Conservation (phyloP, 53 echinoderm and acorn worm species). For the Actinopyga echinites region DNA sequence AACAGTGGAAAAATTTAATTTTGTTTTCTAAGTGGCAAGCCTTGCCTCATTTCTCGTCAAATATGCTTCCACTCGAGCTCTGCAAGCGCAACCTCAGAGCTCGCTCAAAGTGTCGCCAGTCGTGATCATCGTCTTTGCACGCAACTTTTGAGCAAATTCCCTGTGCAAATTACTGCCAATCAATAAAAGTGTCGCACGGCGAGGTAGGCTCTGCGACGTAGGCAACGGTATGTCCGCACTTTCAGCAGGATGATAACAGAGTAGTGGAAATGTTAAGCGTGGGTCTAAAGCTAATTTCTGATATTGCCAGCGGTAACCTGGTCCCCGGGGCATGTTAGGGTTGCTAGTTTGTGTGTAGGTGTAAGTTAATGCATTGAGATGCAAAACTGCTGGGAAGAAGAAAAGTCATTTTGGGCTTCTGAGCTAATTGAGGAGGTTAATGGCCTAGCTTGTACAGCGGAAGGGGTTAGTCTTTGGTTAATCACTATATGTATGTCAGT, state of each 20-base stretch:
- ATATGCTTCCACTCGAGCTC: background rate
- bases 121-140: conserved; percentile 14
- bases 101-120: background rate
- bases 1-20: too few species aligned
- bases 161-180: conserved; percentile 36
- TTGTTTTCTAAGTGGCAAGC: too few species aligned
- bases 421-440: too few species aligned
- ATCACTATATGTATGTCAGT: too few species aligned
- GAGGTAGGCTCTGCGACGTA: background rate
- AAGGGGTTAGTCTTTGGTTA: too few species aligned
- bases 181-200: conserved; percentile 21
- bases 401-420: too few species aligned
- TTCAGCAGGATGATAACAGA: conserved; percentile 1
- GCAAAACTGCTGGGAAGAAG: too few species aligned
- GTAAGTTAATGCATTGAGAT: too few species aligned
- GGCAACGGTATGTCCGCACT: background rate
- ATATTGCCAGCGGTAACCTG: background rate
- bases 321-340: conserved; percentile 7
- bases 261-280: background rate
- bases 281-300: conserved; percentile 1
- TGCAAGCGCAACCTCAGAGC: background rate
- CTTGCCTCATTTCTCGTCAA: background rate
- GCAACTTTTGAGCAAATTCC: conserved; percentile 21
- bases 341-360: too few species aligned
- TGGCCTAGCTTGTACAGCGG: too few species aligned